phyloP scores from a whole-genome alignment of 2,888 invertebrate genomes.

The Aquatica leii region DNA sequence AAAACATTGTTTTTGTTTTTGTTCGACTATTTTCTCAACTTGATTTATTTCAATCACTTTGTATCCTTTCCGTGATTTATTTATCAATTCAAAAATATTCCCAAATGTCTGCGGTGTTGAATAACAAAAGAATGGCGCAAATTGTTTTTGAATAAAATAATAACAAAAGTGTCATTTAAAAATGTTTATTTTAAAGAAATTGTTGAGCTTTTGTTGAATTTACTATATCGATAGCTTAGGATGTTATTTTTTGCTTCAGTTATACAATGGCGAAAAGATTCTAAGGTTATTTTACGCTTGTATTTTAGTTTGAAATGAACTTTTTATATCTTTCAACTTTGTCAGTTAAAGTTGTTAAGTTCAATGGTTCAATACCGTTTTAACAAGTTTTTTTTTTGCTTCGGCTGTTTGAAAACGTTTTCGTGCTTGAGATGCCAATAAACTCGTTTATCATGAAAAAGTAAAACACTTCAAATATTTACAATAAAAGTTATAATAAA shows the following conservation, averaged over 20 bases:
- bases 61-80: too few species aligned
- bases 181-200: background rate
- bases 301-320: slow-evolving; percentile 6
- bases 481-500: background rate
- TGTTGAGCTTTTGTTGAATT: slow-evolving; percentile 1
- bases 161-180: slow-evolving; percentile 5
- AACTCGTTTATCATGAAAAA: background rate
- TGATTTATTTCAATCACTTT: too few species aligned
- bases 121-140: background rate
- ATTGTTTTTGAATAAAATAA: slow-evolving; percentile 8
- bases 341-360: slow-evolving; percentile 8
- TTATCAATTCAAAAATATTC: background rate
- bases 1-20: background rate
- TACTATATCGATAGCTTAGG: background rate
- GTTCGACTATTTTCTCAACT: too few species aligned
- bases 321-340: slow-evolving; percentile 8
- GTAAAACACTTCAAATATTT: background rate
- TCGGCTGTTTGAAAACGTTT: too few species aligned
- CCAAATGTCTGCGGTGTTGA: background rate
- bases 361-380: slow-evolving; percentile 2
- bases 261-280: slow-evolving; percentile 6
- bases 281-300: slow-evolving; percentile 9
- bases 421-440: background rate
- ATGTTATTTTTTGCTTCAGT: background rate
- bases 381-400: slow-evolving; percentile 1